Evolutionary conservation across 2,113 vertebrate genomes (phyloP).

Genomic region (Antechinus stuartii): DNA sequence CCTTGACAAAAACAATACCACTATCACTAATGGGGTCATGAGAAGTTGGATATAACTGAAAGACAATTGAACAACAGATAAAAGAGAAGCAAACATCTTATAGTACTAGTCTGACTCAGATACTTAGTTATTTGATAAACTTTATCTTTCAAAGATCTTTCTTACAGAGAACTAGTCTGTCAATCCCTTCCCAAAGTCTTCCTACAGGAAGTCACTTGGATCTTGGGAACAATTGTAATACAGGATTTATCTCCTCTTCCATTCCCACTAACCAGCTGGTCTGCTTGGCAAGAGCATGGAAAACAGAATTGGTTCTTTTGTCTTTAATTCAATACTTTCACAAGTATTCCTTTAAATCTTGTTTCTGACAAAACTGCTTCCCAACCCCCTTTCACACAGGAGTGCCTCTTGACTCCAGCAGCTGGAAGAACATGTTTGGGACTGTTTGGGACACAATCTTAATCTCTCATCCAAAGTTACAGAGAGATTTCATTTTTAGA

Average conservation of each 20-base stretch:
- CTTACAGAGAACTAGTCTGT: neutral
- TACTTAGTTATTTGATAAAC: neutral
- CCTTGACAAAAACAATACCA: no score
- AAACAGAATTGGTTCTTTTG: constrained; percentile 13
- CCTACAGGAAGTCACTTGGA: neutral
- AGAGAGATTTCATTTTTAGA: constrained; percentile 1
- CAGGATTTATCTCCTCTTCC: neutral
- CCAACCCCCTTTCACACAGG: neutral
- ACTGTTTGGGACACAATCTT: neutral
- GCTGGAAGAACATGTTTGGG: neutral
- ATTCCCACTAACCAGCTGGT: neutral
- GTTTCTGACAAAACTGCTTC: constrained; percentile 29
- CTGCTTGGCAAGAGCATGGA: neutral
- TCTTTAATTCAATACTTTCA: constrained; percentile 35
- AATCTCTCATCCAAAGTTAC: neutral
- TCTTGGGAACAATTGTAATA: neutral
- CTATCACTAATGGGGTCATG: no score
- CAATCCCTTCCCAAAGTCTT: no score
- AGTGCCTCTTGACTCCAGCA: neutral
- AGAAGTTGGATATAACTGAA: no score
- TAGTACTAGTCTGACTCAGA: constrained; percentile 6
- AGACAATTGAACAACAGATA: no score
- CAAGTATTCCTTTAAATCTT: constrained; percentile 12
- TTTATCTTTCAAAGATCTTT: neutral
- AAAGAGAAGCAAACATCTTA: neutral